Conservation (phyloP, 2,797 vertebrate species). For the Sardinella longiceps region DNA sequence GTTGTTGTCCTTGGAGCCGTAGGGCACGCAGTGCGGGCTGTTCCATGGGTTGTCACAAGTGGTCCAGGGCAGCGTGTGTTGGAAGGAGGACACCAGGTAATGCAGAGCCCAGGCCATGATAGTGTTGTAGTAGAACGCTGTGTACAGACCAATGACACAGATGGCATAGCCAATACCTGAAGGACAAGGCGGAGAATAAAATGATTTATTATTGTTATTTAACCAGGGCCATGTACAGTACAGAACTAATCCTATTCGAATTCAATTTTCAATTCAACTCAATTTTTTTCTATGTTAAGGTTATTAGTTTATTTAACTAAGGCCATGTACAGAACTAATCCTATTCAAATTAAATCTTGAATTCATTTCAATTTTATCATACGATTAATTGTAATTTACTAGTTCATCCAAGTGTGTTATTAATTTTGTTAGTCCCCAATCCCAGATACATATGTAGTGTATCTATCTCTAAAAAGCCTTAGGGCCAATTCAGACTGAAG, state of each 20-base stretch:
- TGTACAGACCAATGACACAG: slow-evolving; percentile 52
- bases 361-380: too few relatives aligned
- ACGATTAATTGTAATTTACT: background rate
- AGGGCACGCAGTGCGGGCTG: background rate
- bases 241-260: too few relatives aligned
- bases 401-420: background rate
- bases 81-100: slow-evolving; percentile 84
- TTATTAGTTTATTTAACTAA: too few relatives aligned
- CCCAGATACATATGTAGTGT: too few relatives aligned
- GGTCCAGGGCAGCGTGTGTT: slow-evolving; percentile 73
- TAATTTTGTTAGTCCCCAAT: too few relatives aligned
- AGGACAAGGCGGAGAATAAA: background rate
- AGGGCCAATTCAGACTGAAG: too few relatives aligned
- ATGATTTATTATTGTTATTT: background rate
- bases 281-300: too few relatives aligned
- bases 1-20: background rate
- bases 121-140: slow-evolving; percentile 86
- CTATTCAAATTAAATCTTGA: too few relatives aligned
- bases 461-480: too few relatives aligned
- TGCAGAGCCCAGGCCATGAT: slow-evolving; percentile 86
- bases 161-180: background rate
- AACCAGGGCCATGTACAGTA: too few relatives aligned
- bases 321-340: too few relatives aligned
- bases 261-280: too few relatives aligned
- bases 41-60: background rate